These are phyloP conservation scores for Papilio polyxenes DNA, from an alignment of 1,140 invertebrate species.

Conservation along the genomic window DNA sequence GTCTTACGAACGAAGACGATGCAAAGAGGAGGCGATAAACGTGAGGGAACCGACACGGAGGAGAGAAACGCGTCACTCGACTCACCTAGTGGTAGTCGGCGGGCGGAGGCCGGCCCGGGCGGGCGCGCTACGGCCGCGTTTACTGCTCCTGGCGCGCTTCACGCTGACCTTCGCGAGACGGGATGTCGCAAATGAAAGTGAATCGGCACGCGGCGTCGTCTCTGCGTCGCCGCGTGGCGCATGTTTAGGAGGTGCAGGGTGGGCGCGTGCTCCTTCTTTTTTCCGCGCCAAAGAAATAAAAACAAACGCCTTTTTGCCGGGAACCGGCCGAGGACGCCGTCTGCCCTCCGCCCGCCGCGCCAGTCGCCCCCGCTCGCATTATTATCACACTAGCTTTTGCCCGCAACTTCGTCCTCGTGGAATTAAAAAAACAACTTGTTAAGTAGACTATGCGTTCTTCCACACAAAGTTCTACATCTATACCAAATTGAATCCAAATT, in stretches of 20 bases:
- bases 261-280: constrained; percentile 75
- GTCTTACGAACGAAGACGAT: constrained; percentile 68
- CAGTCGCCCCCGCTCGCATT: constrained; percentile 25
- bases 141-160: constrained; percentile 51
- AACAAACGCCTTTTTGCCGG: constrained; percentile 75
- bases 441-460: too few species aligned
- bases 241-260: constrained; percentile 79
- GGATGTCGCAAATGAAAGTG: constrained; percentile 81
- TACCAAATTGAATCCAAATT: too few species aligned
- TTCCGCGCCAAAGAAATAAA: constrained; percentile 78
- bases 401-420: too few species aligned
- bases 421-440: too few species aligned
- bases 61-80: constrained; percentile 60
- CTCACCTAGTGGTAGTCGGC: constrained; percentile 77
- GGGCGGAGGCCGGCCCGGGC: constrained; percentile 65
- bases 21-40: constrained; percentile 69
- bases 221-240: constrained; percentile 80
- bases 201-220: constrained; percentile 74
- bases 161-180: constrained; percentile 79
- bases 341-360: constrained; percentile 41
- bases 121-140: constrained; percentile 57
- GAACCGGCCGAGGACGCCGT: constrained; percentile 59
- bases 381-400: not conserved
- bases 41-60: constrained; percentile 63
- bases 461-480: too few species aligned